Evolutionary conservation across 2,113 vertebrate genomes (phyloP).

Genomic region (Chlorodrepanis virens): DNA sequence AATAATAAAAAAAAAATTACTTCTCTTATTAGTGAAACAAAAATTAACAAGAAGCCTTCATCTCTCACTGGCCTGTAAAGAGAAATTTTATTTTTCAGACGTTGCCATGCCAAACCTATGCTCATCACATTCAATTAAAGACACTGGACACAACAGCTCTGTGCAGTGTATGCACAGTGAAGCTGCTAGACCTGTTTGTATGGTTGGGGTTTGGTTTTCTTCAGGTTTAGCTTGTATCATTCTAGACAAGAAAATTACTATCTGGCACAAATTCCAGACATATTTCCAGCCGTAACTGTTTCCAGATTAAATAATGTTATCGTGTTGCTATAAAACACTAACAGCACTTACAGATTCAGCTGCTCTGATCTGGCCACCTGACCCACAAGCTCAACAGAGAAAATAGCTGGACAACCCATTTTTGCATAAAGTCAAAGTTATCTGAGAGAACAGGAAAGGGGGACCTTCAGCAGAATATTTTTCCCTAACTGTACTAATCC

Average conservation of each 20-base stretch:
- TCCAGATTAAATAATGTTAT: conserved; percentile 78
- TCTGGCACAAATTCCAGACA: conserved; percentile 70
- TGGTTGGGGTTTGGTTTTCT: neutral
- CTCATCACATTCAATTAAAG: neutral
- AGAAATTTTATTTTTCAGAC: neutral
- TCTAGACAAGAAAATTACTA: conserved; percentile 56
- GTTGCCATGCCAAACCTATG: neutral
- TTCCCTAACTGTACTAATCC: neutral
- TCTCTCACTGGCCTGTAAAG: neutral
- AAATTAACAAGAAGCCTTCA: neutral
- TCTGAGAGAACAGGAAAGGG: conserved; percentile 45
- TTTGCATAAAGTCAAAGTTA: conserved; percentile 70
- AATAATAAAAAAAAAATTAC: neutral
- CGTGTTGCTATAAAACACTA: conserved; percentile 76
- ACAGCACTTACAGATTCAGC: conserved; percentile 69
- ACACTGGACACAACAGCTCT: neutral
- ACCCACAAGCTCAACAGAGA: conserved; percentile 69
- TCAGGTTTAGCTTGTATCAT: neutral
- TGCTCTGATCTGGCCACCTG: conserved; percentile 79
- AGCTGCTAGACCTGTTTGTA: neutral
- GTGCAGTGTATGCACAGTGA: neutral
- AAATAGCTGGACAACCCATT: conserved; percentile 70
- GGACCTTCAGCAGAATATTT: neutral
- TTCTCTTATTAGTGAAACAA: conserved; percentile 2
- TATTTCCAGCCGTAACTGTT: conserved; percentile 76